Conservation (phyloP, 2,888 invertebrate genomes). For the Noctua pronuba region DNA sequence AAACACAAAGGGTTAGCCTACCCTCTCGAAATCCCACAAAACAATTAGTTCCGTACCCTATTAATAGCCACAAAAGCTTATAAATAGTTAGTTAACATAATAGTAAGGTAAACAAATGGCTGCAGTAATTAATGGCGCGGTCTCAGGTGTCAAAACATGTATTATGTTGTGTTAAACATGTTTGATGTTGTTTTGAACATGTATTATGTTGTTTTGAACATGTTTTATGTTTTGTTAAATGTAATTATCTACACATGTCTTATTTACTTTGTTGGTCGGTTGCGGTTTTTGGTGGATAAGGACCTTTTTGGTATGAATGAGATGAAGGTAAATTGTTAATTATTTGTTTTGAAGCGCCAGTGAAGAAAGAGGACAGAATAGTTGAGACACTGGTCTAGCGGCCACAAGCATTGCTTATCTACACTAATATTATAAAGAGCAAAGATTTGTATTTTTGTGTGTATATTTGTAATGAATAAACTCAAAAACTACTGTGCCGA, state of each 20-base stretch:
- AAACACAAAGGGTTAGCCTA: slow-evolving; percentile 9
- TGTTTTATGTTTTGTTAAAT: slow-evolving; percentile 37
- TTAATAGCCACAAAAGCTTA: slow-evolving; percentile 39
- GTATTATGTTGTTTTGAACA: slow-evolving; percentile 31
- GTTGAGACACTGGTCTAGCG: background rate
- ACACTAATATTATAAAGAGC: too few species aligned
- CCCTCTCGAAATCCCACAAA: slow-evolving; percentile 5
- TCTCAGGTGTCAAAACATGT: slow-evolving; percentile 47
- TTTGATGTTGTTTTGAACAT: slow-evolving; percentile 12
- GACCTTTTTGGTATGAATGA: background rate
- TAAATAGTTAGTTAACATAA: slow-evolving; percentile 35
- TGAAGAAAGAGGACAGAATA: background rate
- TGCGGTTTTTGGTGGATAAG: background rate
- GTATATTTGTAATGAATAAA: too few species aligned
- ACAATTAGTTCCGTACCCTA: slow-evolving; percentile 33
- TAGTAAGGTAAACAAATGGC: slow-evolving; percentile 31
- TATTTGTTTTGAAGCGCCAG: too few species aligned
- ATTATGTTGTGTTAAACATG: slow-evolving; percentile 38
- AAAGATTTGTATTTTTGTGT: too few species aligned
- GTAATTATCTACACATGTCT: too few species aligned
- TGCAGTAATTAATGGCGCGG: slow-evolving; percentile 42
- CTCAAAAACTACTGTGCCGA: too few species aligned
- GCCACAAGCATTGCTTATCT: too few species aligned
- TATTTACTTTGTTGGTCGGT: slow-evolving; percentile 21
- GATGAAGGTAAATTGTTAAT: background rate